Base-by-base conservation (phyloP, 2,113 vertebrate species). In the Calidris pugnax region DNA sequence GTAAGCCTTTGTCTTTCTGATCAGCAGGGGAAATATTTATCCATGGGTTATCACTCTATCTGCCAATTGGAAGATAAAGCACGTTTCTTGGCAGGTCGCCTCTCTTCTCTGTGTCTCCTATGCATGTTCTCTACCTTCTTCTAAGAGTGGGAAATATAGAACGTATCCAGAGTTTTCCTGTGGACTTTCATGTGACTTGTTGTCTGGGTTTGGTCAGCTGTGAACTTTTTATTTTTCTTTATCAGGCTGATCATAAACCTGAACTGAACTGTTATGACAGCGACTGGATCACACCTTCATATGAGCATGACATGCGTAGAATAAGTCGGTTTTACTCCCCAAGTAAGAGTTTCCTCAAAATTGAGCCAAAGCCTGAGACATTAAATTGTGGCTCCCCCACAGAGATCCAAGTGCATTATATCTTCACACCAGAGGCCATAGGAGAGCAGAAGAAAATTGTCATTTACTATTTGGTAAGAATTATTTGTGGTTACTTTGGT, bases 381-480 rank as follows among this genome's bases (percentile, higher is more conserved):
- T 76, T 98, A 21, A 75, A 11, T 22, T 98, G 98, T 43, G 95
- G 93, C 21, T 69, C 75, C 18, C 53, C 33, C 10, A 55, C 87
- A 4, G 86, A 45, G 6, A 3, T 98, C 68, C 95, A 48, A 6
- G 96, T 96, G 18, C 97, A 98, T 56, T 98, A 98, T 23, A 63
- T 97, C 85, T 94, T 98, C 79, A 98, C 95, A 10, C 57, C 21
- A 79, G 90, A 90, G 6, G 89, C 76, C 28, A 37, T 96, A 17
- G 71, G 73, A 78, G 80, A 96, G 11, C 69, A 87, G 37, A 93
- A 93, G 90, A 78, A 97, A 26, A 77, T 98, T 6, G 20, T 41
- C 8, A 97, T 98, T 94, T 95, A 98, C 57, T 98, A 97, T 53
- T 78, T 98, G 98, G 98, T 98, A 79, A 98, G 98, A 95, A 76